Evolutionary conservation across 2,113 vertebrate genomes (phyloP).

Genomic region (Chunga burmeisteri): DNA sequence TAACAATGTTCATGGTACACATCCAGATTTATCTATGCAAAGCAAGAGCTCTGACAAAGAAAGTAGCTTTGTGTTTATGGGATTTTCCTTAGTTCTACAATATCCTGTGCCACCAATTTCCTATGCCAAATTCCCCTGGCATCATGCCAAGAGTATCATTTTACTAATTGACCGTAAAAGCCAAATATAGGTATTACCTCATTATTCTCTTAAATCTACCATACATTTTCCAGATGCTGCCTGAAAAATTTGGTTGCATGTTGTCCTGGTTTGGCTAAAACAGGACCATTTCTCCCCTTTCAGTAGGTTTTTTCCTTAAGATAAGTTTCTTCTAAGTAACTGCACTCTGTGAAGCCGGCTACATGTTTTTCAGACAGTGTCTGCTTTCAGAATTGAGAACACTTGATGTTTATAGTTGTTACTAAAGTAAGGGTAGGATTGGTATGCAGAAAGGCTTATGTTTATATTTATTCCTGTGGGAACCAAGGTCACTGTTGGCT

Average conservation of each 20-base stretch:
- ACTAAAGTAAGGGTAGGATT: no score
- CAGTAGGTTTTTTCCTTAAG: no score
- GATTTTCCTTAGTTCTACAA: not conserved
- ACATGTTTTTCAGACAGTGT: no score
- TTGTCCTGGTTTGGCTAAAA: no score
- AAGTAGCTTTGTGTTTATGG: not conserved
- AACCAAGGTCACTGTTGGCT: no score
- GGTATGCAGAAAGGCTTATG: no score
- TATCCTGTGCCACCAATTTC: not conserved
- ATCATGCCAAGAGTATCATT: not conserved
- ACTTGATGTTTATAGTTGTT: no score
- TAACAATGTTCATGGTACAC: not conserved
- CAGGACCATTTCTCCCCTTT: no score
- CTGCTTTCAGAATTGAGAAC: no score
- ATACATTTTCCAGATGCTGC: constrained; percentile 9
- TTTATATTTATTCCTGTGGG: no score
- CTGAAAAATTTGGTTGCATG: not conserved
- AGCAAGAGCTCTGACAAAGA: not conserved
- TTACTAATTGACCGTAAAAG: constrained; percentile 8
- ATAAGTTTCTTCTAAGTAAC: no score
- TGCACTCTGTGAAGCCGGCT: no score
- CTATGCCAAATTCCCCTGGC: not conserved
- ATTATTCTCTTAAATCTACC: not conserved
- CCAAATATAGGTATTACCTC: constrained; percentile 5
- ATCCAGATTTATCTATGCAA: not conserved